Evolutionary conservation across 2,113 vertebrate genomes (phyloP).

Genomic region (Hippocampus guttulatus): DNA sequence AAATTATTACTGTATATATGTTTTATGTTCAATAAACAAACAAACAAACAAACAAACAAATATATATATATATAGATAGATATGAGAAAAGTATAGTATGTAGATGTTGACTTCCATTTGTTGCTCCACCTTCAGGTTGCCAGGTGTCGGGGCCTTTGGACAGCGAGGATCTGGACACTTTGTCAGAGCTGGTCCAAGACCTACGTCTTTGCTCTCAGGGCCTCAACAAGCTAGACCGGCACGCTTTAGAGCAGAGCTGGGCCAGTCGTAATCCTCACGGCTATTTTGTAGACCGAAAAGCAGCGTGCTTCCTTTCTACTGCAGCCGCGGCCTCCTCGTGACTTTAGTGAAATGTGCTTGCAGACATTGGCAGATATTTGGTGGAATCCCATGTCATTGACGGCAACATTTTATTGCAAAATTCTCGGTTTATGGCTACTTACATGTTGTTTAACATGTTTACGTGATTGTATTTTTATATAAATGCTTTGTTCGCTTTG

Average conservation of each 20-base stretch:
- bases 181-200: conserved; percentile 56
- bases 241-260: conserved; percentile 50
- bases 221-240: conserved; percentile 68
- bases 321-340: conserved; percentile 15
- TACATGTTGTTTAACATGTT: neutral
- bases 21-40: too few relatives aligned
- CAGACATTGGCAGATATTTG: neutral
- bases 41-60: too few relatives aligned
- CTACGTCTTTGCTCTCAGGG: conserved; percentile 71
- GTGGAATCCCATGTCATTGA: neutral
- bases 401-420: neutral
- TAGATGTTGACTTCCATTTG: neutral
- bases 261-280: conserved; percentile 5
- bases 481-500: neutral
- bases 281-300: conserved; percentile 42
- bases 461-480: neutral
- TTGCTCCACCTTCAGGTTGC: conserved; percentile 63
- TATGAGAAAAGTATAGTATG: neutral
- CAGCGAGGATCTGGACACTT: conserved; percentile 25
- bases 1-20: too few relatives aligned
- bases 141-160: conserved; percentile 65
- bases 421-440: neutral
- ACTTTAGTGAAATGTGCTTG: conserved; percentile 9
- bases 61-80: too few relatives aligned
- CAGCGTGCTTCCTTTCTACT: conserved; percentile 59